Percentiles rank a stretch among this genome's conserved stretches.
phyloP scores from a whole-genome alignment of 2,888 invertebrate species.

The Ornithoptera priamus region DNA sequence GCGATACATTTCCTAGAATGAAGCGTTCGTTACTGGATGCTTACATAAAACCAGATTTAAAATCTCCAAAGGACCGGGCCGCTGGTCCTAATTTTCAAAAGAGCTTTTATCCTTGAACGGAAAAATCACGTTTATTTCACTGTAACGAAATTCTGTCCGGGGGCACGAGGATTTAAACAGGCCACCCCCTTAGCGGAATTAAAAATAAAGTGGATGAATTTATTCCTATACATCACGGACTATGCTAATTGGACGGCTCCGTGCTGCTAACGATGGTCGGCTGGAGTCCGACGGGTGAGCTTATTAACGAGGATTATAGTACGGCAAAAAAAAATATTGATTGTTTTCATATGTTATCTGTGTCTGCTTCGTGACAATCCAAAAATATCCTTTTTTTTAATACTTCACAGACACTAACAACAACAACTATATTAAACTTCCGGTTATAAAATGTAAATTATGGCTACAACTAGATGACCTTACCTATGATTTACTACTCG shows the following conservation, averaged over 20 bases:
- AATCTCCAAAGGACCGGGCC: conserved; percentile 49
- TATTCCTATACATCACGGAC: conserved; percentile 9
- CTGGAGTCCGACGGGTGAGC: neutral
- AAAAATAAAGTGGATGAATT: conserved; percentile 40
- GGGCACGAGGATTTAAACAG: conserved; percentile 47
- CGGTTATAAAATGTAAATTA: too few species aligned
- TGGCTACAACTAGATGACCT: too few species aligned
- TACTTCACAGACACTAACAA: too few species aligned
- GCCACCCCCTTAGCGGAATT: conserved; percentile 41
- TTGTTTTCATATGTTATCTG: too few species aligned
- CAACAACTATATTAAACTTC: too few species aligned
- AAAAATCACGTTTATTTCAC: conserved; percentile 52
- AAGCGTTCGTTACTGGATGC: conserved; percentile 30
- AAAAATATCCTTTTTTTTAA: too few species aligned
- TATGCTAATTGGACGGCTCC: conserved; percentile 14
- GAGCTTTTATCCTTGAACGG: conserved; percentile 47
- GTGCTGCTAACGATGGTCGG: conserved; percentile 1
- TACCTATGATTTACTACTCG: too few species aligned
- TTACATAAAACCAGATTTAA: conserved; percentile 59
- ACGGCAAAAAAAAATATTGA: neutral
- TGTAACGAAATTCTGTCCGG: conserved; percentile 36
- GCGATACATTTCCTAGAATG: too few species aligned
- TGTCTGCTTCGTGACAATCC: too few species aligned
- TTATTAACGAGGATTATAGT: conserved; percentile 3
- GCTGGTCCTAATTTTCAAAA: conserved; percentile 58